phyloP scores from a whole-genome alignment of 2,113 vertebrate species.

The Megatriorchis doriae region DNA sequence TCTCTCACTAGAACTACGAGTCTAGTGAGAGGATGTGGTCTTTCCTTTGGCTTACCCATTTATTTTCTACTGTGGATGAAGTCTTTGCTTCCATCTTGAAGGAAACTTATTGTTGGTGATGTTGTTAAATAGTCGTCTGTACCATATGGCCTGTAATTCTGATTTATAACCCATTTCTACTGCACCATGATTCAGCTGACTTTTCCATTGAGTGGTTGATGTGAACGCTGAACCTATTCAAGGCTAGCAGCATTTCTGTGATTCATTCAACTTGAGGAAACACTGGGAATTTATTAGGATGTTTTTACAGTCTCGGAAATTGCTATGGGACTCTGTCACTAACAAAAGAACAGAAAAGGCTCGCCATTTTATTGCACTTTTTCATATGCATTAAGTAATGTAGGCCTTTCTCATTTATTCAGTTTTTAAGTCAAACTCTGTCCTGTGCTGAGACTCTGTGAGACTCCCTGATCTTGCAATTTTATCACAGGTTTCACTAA shows the following conservation, averaged over 20 bases:
- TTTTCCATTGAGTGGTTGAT: constrained; percentile 60
- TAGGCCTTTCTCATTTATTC: background rate
- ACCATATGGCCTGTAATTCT: background rate
- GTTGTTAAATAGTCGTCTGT: background rate
- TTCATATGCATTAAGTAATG: constrained; percentile 53
- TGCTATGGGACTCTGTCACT: constrained; percentile 64
- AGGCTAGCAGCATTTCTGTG: constrained; percentile 66
- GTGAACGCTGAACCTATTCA: constrained; percentile 48
- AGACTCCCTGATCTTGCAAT: background rate
- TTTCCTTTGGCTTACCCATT: background rate
- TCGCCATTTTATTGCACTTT: constrained; percentile 55
- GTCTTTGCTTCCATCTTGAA: constrained; percentile 44
- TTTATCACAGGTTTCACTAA: background rate
- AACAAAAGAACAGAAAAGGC: constrained; percentile 65
- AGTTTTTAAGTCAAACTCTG: constrained; percentile 17
- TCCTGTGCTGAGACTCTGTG: background rate
- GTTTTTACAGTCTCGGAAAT: constrained; percentile 72
- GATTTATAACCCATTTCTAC: constrained; percentile 60
- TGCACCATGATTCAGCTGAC: constrained; percentile 30
- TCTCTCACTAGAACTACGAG: background rate
- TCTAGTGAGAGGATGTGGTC: background rate
- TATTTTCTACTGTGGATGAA: background rate
- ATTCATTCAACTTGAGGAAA: constrained; percentile 69
- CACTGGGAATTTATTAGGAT: constrained; percentile 73
- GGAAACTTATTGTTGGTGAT: constrained; percentile 19